Evolutionary conservation across 2,888 invertebrate genomes (phyloP), one percentile per base, ranked within the genome.

Genomic region (Sesia apiformis): DNA sequence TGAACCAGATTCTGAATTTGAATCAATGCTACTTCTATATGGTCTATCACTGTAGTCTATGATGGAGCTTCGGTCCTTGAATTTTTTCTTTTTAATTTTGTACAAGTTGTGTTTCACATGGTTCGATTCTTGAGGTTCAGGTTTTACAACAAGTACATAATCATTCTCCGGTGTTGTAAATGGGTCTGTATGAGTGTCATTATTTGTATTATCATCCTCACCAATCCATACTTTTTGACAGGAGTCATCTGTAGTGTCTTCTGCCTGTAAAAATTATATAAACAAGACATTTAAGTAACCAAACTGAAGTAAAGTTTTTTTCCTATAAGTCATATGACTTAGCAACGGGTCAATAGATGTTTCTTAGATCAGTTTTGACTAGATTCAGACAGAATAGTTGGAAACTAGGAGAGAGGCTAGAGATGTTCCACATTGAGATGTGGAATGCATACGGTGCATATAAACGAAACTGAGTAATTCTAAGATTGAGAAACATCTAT

Each of bases 21-120:
- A 70, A 57, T 74, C 72, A 56, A 69, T 61, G 54, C 72, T 76
- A 0, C 62, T 64, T 55, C 68, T 58, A 41, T 65, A 70, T 46
- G 46, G 23, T n/a, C 46, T 46, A 46, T 46, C 23, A 7, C n/a
- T 8, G 23, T n/a, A 46, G 4, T 46, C 8, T 8, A 8, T 46
- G 4, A n/a, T n/a, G 4, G 46, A 46, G 46, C 23, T 46, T 23
- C 23, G 23, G 23, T 46, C n/a, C 23, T 46, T 46, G 46, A 46
- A 4, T 8, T 1, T 6, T 4, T 46, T 46, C 46, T 46, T 46
- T 46, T 8, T 46, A 46, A 46, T 46, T 46, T 46, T 8, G 23
- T 46, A 23, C 23, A 23, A 46, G 23, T 46, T 5, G 23, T 46
- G 23, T 46, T 7, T 46, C 46, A 7, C 23, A 4, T 46, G n/a